Evolutionary conservation across 2,888 invertebrate genomes (phyloP).

Genomic region (Gastrophysa polygoni): DNA sequence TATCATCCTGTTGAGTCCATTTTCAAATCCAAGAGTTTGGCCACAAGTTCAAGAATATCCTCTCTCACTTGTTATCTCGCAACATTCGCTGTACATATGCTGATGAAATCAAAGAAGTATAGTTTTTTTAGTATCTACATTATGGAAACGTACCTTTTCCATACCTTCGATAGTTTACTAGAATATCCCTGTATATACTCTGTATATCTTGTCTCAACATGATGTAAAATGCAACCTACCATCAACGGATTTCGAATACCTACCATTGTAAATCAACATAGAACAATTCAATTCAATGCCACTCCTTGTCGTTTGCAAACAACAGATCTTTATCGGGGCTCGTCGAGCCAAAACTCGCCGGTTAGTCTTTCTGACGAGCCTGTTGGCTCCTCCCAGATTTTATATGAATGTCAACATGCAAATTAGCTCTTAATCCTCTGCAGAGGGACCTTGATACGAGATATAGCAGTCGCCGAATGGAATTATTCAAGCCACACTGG

Average conservation of each 20-base stretch:
- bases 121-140: too few relatives aligned
- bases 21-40: too few relatives aligned
- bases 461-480: conserved; percentile 12
- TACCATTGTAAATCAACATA: conserved; percentile 8
- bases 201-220: not conserved
- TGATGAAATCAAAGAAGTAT: too few relatives aligned
- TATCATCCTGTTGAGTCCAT: too few relatives aligned
- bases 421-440: conserved; percentile 23
- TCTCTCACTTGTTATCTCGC: too few relatives aligned
- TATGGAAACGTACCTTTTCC: too few relatives aligned
- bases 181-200: too few relatives aligned
- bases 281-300: conserved; percentile 5
- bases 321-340: conserved; percentile 27
- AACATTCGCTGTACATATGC: too few relatives aligned
- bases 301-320: conserved; percentile 25
- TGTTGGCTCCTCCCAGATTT: conserved; percentile 25
- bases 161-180: too few relatives aligned
- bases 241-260: not conserved
- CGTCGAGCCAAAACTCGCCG: conserved; percentile 19
- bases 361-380: conserved; percentile 27
- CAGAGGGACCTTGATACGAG: conserved; percentile 22
- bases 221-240: not conserved
- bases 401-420: conserved; percentile 34
- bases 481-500: not conserved
- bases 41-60: too few relatives aligned